These are phyloP conservation scores for Lepidochrysops patricia DNA, from an alignment of 2,888 invertebrate genomes.

Conservation along the genomic window DNA sequence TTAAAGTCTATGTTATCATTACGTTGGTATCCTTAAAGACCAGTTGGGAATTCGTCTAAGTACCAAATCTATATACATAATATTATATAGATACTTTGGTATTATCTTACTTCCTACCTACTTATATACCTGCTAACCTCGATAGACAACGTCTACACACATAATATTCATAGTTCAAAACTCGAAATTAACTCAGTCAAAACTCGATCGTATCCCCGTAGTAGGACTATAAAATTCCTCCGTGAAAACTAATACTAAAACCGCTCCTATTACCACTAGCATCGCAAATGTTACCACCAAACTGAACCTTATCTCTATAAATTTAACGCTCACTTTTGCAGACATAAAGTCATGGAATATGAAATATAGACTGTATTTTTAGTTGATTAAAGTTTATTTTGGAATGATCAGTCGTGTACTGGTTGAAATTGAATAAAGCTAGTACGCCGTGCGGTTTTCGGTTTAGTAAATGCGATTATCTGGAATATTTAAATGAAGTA, in stretches of 20 bases:
- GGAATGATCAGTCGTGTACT: not conserved
- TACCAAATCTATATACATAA: too few relatives aligned
- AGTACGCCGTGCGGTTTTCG: conserved; percentile 19
- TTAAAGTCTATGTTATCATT: too few relatives aligned
- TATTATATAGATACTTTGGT: too few relatives aligned
- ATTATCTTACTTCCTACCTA: too few relatives aligned
- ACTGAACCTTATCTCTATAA: not conserved
- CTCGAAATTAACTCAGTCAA: not conserved
- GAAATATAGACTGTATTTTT: conserved; percentile 9
- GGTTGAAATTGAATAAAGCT: conserved; percentile 23
- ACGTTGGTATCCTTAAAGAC: too few relatives aligned
- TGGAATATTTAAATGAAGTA: conserved; percentile 10
- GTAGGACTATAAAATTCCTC: not conserved
- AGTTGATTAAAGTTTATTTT: not conserved
- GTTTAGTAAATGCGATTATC: conserved; percentile 11
- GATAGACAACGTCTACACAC: too few relatives aligned
- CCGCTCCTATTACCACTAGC: not conserved
- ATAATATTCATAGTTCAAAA: too few relatives aligned
- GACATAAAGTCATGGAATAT: not conserved
- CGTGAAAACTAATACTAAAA: not conserved
- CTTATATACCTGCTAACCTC: too few relatives aligned
- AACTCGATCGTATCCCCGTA: not conserved
- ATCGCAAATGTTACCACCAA: not conserved
- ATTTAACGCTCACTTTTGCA: not conserved
- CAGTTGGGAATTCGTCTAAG: too few relatives aligned